Evolutionary conservation across 2,888 invertebrate species (phyloP).

Genomic region (Metalampra italica): DNA sequence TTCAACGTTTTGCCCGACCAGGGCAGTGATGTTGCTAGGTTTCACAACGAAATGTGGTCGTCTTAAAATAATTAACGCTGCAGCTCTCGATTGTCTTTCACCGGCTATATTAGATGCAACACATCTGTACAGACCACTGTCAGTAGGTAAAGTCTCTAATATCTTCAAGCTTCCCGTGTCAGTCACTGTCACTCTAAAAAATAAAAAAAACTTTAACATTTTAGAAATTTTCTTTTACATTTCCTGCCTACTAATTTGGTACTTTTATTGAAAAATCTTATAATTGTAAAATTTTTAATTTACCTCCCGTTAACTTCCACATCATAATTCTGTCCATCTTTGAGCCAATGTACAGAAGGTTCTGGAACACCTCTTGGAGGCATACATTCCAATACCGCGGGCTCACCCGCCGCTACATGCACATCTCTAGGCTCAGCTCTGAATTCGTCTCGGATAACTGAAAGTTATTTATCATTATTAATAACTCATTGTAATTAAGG

Average conservation of each 20-base stretch:
- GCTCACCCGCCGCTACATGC: slow-evolving; percentile 95
- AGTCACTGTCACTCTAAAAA: slow-evolving; percentile 84
- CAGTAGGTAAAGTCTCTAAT: slow-evolving; percentile 90
- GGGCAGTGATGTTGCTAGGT: slow-evolving; percentile 90
- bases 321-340: slow-evolving; percentile 82
- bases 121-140: slow-evolving; percentile 95
- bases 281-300: too few species aligned
- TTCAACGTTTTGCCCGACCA: slow-evolving; percentile 90
- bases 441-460: slow-evolving; percentile 98
- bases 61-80: slow-evolving; percentile 90
- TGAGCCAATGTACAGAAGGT: slow-evolving; percentile 95
- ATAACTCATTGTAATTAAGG: not conserved
- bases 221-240: not conserved
- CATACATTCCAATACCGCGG: slow-evolving; percentile 93
- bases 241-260: too few species aligned
- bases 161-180: slow-evolving; percentile 95
- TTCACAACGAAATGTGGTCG: slow-evolving; percentile 91
- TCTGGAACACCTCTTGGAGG: slow-evolving; percentile 97
- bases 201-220: slow-evolving; percentile 1
- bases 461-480: slow-evolving; percentile 22
- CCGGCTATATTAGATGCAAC: slow-evolving; percentile 95
- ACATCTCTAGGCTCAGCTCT: slow-evolving; percentile 93
- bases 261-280: too few species aligned
- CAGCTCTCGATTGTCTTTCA: slow-evolving; percentile 88
- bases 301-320: slow-evolving; percentile 82